Base-by-base conservation (phyloP, 2,113 vertebrate species). In the Hippolais icterina region DNA sequence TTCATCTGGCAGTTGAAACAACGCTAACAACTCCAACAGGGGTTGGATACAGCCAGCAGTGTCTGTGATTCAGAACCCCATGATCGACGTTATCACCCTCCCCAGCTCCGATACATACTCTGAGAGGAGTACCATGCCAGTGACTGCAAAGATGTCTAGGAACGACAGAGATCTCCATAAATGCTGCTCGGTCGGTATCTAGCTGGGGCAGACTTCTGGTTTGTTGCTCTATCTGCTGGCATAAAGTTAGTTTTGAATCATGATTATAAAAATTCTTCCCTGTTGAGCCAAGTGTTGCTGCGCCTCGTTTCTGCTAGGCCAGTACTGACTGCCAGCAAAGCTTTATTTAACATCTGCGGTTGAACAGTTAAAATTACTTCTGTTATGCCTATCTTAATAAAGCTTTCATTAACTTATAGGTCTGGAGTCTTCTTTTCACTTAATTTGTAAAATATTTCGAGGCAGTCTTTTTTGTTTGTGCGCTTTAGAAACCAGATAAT, bases 61-160 rank as follows among this genome's bases (percentile, higher is more conserved):
- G 46, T 37, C 42, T 86, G 13, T 15, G 41, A 79, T 50, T 69
- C 50, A 88, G 50, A 85, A 50, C 39, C 78, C 31, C 23, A 39
- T 23, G 27, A 72, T 13, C 3, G 7, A 39, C 35, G 14, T 16
- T 23, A 89, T 14, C n/a, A 44, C 20, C 28, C 22, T 52, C 29
- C 29, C 10, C 41, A 31, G 2, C 21, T 63, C 54, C 35, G 47
- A 22, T 25, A 70, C 2, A 41, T 1, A 20, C 0, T 1, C 3
- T 50, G 56, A 63, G 9, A 83, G 15, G 1, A 70, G 12, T 16
- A 52, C 27, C 54, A 89, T 0, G 6, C 17, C 60, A 91, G 28
- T 14, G 29, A 59, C 5, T 47, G 19, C 15, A 42, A 60, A 53
- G 41, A 37, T 19, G 39, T 37, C 17, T 31, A 66, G 11, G 12